Base-by-base conservation (phyloP, 2,888 invertebrate species). In the Nasonia oneida region DNA sequence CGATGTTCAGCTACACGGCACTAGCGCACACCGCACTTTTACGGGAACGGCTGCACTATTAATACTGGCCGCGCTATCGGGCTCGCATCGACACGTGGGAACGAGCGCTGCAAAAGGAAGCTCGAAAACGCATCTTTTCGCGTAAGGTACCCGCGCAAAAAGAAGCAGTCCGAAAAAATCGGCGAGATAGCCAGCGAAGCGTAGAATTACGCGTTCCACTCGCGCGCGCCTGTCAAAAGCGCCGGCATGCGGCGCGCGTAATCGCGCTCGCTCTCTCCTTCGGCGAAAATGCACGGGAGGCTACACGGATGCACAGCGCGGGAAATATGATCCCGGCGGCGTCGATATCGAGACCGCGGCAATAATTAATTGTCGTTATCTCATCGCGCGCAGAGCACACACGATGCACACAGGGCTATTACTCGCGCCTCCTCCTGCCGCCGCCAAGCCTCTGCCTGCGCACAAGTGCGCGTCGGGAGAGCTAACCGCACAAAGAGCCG, bases 301-400 rank as follows among this genome's bases (percentile, higher is more conserved):
- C 33, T 67, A 67, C 67, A 29, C 15, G n/a, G 3, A 12, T 23
- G 23, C n/a, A 14, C n/a, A 42, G 10, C 71, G 79, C 75, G 70
- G 81, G 23, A 85, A 81, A 77, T 77, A 81, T 81, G 81, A 81
- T 71, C 77, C 6, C 47, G 5, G 76, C 53, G 39, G 50, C 67
- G 90, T 90, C 91, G 90, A 90, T 90, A 90, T 89, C 89, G 86
- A 47, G 47, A 84, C 83, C 87, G 88, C 88, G 88, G 86, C 90
- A 88, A 90, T 92, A 91, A 92, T 92, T 92, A 92, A 91, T 91
- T 90, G 90, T 89, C 87, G 88, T 90, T 90, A 90, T 90, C 89
- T 89, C 53, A 67, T 81, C 81, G 86, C 80, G 77, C 84, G 86
- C 73, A 37, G 76, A 85, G 12, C 73, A 23, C 42, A 23, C 73